These are phyloP conservation scores for Helicoverpa zea DNA, from an alignment of 1,140 invertebrate species.

Conservation along the genomic window DNA sequence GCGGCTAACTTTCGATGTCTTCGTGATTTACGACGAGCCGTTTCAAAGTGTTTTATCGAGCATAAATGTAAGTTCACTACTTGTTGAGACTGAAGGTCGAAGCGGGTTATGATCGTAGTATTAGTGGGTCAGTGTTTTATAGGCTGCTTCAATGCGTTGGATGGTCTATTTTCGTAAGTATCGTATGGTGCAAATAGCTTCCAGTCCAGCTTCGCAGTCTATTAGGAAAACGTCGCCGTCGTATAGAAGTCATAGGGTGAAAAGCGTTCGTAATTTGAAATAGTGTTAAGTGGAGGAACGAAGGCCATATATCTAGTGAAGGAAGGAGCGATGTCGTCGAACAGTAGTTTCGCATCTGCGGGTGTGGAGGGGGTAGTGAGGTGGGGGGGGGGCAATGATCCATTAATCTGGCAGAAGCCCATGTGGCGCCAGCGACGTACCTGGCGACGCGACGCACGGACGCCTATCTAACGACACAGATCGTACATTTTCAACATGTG, in stretches of 20 bases:
- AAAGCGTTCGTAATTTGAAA: slow-evolving; percentile 46
- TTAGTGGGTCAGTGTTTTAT: slow-evolving; percentile 78
- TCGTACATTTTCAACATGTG: slow-evolving; percentile 77
- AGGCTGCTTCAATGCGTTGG: slow-evolving; percentile 40
- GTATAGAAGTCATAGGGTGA: slow-evolving; percentile 29
- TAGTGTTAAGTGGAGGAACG: slow-evolving; percentile 60
- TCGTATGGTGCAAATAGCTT: slow-evolving; percentile 53
- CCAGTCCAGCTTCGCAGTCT: slow-evolving; percentile 24
- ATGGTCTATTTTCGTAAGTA: slow-evolving; percentile 56
- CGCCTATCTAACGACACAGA: slow-evolving; percentile 83
- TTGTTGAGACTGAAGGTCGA: slow-evolving; percentile 85
- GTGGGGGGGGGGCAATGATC: slow-evolving; percentile 87
- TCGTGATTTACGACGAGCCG: slow-evolving; percentile 83
- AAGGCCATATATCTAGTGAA: slow-evolving; percentile 62
- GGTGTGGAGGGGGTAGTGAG: slow-evolving; percentile 57
- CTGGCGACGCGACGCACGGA: slow-evolving; percentile 83
- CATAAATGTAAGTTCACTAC: slow-evolving; percentile 84
- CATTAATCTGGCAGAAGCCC: slow-evolving; percentile 89
- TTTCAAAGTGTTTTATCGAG: slow-evolving; percentile 85
- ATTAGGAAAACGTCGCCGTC: slow-evolving; percentile 23
- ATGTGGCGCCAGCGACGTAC: slow-evolving; percentile 87
- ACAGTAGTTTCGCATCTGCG: slow-evolving; percentile 79
- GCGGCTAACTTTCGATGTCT: slow-evolving; percentile 85
- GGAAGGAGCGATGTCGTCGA: slow-evolving; percentile 74
- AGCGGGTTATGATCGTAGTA: slow-evolving; percentile 61